Conservation (phyloP, 1,140 invertebrate species). For the Wiebesia pumilae region DNA sequence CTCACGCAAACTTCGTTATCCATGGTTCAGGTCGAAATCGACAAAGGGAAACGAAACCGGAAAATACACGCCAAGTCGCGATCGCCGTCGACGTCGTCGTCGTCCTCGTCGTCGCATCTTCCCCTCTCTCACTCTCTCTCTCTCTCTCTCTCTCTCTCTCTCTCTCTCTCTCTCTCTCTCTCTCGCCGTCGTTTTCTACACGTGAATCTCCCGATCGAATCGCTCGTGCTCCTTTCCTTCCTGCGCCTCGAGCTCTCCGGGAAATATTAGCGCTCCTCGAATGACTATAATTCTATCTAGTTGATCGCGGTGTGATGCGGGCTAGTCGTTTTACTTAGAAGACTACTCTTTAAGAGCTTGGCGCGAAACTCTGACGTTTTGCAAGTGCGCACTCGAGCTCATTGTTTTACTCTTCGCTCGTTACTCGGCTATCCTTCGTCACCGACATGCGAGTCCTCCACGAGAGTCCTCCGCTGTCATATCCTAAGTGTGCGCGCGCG, state of each 20-base stretch:
- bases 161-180: neutral
- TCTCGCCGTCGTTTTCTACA: neutral
- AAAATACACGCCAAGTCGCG: constrained; percentile 34
- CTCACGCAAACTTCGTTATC: constrained; percentile 61
- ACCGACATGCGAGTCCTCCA: neutral
- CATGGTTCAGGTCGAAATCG: constrained; percentile 53
- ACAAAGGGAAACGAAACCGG: constrained; percentile 55
- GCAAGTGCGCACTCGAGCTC: neutral
- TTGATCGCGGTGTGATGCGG: neutral
- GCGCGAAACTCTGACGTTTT: neutral
- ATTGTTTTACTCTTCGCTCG: neutral
- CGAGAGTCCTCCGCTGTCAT: neutral
- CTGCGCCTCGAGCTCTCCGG: neutral
- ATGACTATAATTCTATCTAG: constrained; percentile 20
- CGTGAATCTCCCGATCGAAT: neutral
- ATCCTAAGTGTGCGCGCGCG: neutral
- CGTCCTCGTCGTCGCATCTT: neutral
- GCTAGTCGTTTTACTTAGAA: neutral
- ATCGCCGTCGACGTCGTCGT: neutral
- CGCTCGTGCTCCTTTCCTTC: neutral
- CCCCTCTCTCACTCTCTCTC: neutral
- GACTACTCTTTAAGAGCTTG: neutral
- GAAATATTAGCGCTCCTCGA: neutral
- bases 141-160: neutral
- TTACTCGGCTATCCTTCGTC: neutral